Base-by-base conservation (phyloP, 2,797 vertebrate species). In the Menidia menidia region DNA sequence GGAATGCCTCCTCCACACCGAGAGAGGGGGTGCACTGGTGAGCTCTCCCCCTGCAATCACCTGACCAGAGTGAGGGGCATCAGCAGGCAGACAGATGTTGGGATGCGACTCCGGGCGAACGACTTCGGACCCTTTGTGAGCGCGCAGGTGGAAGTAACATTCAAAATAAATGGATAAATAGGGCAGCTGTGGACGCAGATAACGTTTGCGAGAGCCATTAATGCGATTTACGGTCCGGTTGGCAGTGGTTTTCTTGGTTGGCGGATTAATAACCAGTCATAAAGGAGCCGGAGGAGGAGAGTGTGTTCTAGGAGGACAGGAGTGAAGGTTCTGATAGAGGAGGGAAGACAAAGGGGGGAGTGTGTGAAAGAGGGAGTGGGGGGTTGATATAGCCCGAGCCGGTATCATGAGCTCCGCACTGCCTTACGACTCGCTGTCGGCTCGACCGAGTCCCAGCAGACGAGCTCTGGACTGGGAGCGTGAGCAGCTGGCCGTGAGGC, bases 391-490 rank as follows among this genome's bases (percentile, higher is more conserved):
- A 94, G 53, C 80, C 44, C 1, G 54, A 77, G 80, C 11, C 19
- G 14, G 67, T 60, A 89, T 68, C 83, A 94, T 95, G 94, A 94
- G 92, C 81, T 93, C 87, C 53, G 83, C 90, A 86, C 80, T 92
- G 45, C 86, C 89, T 30, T 93, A 91, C 64, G 83, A 94, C 84
- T 93, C 92, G 2, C 82, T 93, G 77, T 91, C 93, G 25, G 89
- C 87, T 55, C 87, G 90, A 51, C 90, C 83, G 35, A 94, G 93
- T 76, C 92, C 94, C 53, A 78, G 66, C 85, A 86, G 88, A 53
- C 81, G 81, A 55, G 74, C 71, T 15, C 71, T 91, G 66, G 92
- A 92, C 39, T 88, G 90, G 92, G 91, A 94, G 15, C 77, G 60
- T 7, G 92, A 94, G 63, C 86, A 87, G 65, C 85, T 92, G 13